Percentiles rank a stretch among this genome's conserved stretches.
Conservation (phyloP, 2,113 vertebrate genomes). For the Odontophorus gujanensis region DNA sequence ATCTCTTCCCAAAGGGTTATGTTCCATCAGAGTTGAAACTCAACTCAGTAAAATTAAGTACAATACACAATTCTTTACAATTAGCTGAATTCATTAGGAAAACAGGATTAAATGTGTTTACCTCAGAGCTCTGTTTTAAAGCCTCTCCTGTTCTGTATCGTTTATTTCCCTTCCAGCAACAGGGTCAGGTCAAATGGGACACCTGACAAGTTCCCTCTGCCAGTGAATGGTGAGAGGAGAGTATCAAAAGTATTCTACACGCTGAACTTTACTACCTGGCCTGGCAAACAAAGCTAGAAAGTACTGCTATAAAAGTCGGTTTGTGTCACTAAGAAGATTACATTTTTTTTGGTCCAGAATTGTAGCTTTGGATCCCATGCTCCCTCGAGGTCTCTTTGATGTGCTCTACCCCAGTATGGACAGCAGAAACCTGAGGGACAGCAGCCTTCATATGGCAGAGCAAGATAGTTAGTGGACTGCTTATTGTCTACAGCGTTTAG, state of each 20-base stretch:
- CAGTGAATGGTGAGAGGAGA: neutral
- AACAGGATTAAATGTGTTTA: neutral
- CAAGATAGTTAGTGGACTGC: neutral
- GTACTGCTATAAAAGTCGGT: neutral
- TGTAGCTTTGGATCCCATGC: neutral
- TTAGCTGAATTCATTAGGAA: neutral
- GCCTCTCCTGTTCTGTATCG: neutral
- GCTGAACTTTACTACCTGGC: neutral
- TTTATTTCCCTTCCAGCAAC: neutral
- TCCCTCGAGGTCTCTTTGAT: neutral
- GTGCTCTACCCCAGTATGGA: neutral
- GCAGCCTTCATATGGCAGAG: neutral
- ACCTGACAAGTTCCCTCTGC: neutral
- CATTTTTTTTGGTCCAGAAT: neutral
- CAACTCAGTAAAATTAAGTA: constrained; percentile 10
- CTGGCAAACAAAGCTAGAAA: neutral
- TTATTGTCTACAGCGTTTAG: neutral
- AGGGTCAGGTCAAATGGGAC: neutral
- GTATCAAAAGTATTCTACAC: neutral
- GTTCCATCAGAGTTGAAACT: neutral
- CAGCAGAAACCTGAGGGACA: neutral
- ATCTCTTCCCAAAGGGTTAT: neutral
- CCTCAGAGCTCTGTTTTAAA: neutral
- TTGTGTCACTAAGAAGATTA: neutral
- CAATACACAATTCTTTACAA: neutral